Evolutionary conservation across 2,888 invertebrate genomes (phyloP), one percentile per base, ranked within the genome.

Genomic region (Heliconius erato): DNA sequence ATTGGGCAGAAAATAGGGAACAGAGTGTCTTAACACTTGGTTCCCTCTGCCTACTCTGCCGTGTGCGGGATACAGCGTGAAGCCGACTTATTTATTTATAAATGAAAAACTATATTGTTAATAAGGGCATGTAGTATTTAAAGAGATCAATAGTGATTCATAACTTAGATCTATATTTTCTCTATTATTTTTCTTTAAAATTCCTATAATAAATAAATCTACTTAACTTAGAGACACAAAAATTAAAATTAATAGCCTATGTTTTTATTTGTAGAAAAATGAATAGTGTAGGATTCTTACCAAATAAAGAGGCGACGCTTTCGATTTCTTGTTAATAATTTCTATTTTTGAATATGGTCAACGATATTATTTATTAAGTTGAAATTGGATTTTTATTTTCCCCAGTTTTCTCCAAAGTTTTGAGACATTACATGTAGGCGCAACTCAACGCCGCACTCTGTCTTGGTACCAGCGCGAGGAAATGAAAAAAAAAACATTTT

Each of bases 281-380:
- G n/a, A n/a, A n/a, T n/a, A n/a, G n/a, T n/a, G n/a, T n/a, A n/a
- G 63, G 76, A 76, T 63, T 9, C 16, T 40, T 76, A 1, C 35
- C 16, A 63, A 26, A 76, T 63, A 76, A n/a, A 35, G 16, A 63
- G 35, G 19, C 35, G n/a, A 14, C n/a, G 26, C 76, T 76, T 76
- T 76, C 76, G 76, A 16, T 76, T 76, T 63, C 35, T 63, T 63
- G 35, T 76, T 26, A 35, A 26, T 40, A 35, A 26, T 63, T 63
- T 76, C 76, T 35, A 63, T 40, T 49, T 44, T 16, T n/a, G 1
- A 63, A n/a, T n/a, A 6, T n/a, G 6, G n/a, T 6, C 16, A 49
- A 49, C 35, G 35, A 54, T 23, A 7, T 54, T 54, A 0, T 54
- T 63, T 23, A 63, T 63, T 9, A 63, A 40, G 35, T 40, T 40